Base-by-base conservation (phyloP, 2,888 invertebrate species). In the Dastarcus helophoroides region DNA sequence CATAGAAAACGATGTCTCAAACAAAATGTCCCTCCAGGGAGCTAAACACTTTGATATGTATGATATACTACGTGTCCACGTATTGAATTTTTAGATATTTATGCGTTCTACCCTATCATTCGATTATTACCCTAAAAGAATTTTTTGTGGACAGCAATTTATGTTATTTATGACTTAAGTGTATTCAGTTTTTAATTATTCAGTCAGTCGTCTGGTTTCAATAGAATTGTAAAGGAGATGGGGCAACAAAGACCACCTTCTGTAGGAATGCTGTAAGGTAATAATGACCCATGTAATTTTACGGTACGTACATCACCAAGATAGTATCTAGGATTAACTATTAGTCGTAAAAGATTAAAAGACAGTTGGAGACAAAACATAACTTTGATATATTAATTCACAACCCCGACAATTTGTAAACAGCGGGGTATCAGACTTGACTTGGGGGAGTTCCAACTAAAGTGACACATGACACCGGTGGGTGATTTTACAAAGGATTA, bases 11-110 rank as follows among this genome's bases (percentile, higher is more conserved):
- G 53, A 54, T 51, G 54, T 57, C 55, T 54, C 47, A 47, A 50
- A 49, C 42, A 41, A 47, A 53, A 61, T 54, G 40, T 50, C 50
- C 42, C 58, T 51, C 54, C 23, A 42, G 57, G 56, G 60, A 56
- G 44, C 46, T 52, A 51, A 54, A 54, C 43, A 53, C 53, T 58
- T 55, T 56, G 52, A 48, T 58, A 58, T 57, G 57, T 53, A 59
- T 58, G 58, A 58, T 58, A 55, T 55, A 57, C 56, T 51, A 52
- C 50, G 52, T 54, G 53, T 54, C 48, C 48, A 51, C 50, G 53
- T 53, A 54, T 53, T 51, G 52, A 53, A 54, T 53, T 54, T 51
- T 50, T 49, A 46, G 48, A 53, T 51, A 47, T 51, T 53, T 54
- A 54, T 52, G 38, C 27, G 13, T 31, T 21, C 26, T 26, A n/a